Conservation (phyloP, 2,888 invertebrate species). For the Polydrusus pterygomalis region DNA sequence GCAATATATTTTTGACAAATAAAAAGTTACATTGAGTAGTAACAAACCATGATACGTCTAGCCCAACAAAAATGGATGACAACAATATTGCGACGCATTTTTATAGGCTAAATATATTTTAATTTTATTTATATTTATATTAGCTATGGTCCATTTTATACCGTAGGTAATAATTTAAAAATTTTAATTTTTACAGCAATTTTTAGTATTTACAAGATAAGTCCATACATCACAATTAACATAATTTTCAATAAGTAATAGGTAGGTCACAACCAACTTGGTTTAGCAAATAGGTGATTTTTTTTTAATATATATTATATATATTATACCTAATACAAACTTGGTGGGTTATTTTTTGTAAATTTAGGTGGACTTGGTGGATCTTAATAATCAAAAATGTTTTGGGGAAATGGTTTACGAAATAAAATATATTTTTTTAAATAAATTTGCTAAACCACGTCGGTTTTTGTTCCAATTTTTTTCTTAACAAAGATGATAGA, state of each 20-base stretch:
- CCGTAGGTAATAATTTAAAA: constrained; percentile 51
- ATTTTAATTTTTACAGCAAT: constrained; percentile 54
- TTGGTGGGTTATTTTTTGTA: no score
- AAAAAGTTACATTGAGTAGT: constrained; percentile 54
- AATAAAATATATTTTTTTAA: not conserved
- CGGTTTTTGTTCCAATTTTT: not conserved
- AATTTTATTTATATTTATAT: constrained; percentile 40
- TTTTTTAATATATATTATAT: no score
- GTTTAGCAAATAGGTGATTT: constrained; percentile 2
- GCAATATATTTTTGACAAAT: constrained; percentile 53
- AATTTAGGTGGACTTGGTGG: no score
- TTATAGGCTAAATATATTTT: constrained; percentile 36
- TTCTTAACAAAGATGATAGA: not conserved
- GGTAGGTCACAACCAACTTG: constrained; percentile 10
- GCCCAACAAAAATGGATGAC: constrained; percentile 39
- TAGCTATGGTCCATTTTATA: constrained; percentile 56
- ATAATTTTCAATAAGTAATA: constrained; percentile 14
- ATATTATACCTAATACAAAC: no score
- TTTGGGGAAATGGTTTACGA: not conserved
- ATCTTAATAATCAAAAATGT: no score
- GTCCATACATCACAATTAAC: constrained; percentile 42
- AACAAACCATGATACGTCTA: constrained; percentile 42
- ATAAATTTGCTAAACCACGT: not conserved
- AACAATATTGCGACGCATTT: constrained; percentile 30
- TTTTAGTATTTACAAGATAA: constrained; percentile 45